A percentile compares a stretch with the other conserved stretches of the same genome.
Conservation (phyloP, 2,888 invertebrate genomes). For the Diloba caeruleocephala region DNA sequence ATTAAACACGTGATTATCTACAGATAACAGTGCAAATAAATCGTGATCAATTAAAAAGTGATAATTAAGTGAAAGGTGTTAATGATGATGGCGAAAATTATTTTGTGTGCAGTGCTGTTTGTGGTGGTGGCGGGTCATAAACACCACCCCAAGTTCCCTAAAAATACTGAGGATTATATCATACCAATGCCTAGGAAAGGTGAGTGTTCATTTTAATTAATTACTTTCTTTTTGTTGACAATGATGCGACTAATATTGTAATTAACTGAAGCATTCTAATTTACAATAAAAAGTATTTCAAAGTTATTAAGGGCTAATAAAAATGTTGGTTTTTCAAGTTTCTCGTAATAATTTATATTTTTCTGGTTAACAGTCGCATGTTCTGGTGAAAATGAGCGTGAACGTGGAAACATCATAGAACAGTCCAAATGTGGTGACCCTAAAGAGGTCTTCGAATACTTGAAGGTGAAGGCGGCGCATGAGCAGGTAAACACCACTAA, state of each 20-base stretch:
- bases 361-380: conserved; percentile 75
- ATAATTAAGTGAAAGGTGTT: conserved; percentile 53
- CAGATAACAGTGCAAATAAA: conserved; percentile 57
- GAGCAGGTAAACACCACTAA: conserved; percentile 71
- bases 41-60: conserved; percentile 55
- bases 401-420: conserved; percentile 73
- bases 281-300: background rate
- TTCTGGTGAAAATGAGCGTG: conserved; percentile 65
- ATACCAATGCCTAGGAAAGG: conserved; percentile 71
- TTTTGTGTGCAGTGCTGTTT: conserved; percentile 72
- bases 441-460: conserved; percentile 77
- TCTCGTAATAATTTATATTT: conserved; percentile 18
- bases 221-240: background rate
- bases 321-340: background rate
- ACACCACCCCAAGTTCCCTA: conserved; percentile 77
- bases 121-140: conserved; percentile 69
- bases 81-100: conserved; percentile 72
- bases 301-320: background rate
- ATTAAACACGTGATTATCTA: conserved; percentile 50
- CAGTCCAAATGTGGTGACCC: conserved; percentile 80
- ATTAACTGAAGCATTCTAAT: background rate
- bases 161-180: conserved; percentile 56
- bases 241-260: background rate
- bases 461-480: conserved; percentile 71
- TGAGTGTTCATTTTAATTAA: conserved; percentile 51